Conservation (phyloP, 2,888 invertebrate species). For the Tipula vernalis region DNA sequence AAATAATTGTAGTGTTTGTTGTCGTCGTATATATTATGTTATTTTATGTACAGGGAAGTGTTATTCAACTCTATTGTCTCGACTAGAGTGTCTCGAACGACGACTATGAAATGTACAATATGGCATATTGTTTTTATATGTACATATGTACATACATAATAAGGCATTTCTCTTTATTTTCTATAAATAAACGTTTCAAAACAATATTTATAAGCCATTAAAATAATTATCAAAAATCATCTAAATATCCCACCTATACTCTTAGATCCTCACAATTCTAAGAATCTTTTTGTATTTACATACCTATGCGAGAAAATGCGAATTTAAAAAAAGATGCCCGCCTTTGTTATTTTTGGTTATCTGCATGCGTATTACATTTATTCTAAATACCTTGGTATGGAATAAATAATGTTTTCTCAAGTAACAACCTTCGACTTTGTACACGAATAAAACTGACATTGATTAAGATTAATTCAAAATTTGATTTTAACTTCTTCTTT, state of each 20-base stretch:
- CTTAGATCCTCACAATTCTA: neutral
- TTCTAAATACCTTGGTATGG: neutral
- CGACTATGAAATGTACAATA: neutral
- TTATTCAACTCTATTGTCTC: neutral
- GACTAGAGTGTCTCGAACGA: neutral
- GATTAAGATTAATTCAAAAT: neutral
- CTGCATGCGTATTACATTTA: neutral
- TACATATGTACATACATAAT: neutral
- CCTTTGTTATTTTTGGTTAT: neutral
- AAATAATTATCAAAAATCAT: neutral
- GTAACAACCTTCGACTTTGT: neutral
- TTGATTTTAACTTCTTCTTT: neutral
- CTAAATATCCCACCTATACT: neutral
- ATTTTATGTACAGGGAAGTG: neutral
- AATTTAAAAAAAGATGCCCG: neutral
- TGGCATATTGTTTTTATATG: neutral
- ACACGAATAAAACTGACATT: neutral
- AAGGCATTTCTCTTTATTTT: neutral
- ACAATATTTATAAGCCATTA: neutral
- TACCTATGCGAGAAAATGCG: neutral
- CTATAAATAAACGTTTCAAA: no score
- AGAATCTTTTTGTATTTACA: neutral
- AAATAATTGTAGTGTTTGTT: neutral
- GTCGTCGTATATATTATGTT: neutral
- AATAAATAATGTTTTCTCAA: neutral